Evolutionary conservation across 2,888 invertebrate species (phyloP), one percentile per base, ranked within the genome.

Genomic region (Heliconius charithonia): DNA sequence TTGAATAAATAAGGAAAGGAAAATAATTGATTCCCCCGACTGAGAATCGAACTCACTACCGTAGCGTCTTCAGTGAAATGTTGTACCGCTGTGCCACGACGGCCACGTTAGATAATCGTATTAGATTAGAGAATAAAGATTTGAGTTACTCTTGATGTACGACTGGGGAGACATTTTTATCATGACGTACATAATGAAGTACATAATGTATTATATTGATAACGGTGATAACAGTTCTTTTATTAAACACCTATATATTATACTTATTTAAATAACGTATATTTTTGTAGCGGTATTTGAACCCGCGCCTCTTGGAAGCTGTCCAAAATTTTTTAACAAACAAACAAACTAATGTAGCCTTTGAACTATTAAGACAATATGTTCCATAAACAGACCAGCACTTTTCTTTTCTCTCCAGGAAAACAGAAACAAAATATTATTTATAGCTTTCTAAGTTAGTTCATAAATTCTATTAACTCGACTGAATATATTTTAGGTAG

Each of bases 191-290:
- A n/a, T n/a, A n/a, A n/a, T n/a, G n/a, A n/a, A n/a, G n/a, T 69
- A 45, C 69, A 45, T 69, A 67, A 67, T 67, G 16, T 67, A 67
- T 67, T 67, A 67, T 2, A 37, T 16, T 27, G 69, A 69, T 69
- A 41, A 45, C 37, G 4, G 41, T 41, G 67, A 41, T 69, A 41
- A 69, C 25, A 22, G 13, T 7, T 16, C 2, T 13, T 41, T 29
- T 32, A 10, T 66, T 9, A 37, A 37, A 9, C 32, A 32, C 6
- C 6, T 32, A 32, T 32, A 4, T 29, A 7, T 7, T 32, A 32
- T 7, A 32, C 32, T 37, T 9, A 37, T 37, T 37, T 37, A 37
- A 32, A 32, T 1, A 37, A 37, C 32, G 32, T 37, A 9, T 9
- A 37, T 37, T 9, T 9, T 1, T 1, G 1, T 37, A 37, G 9